phyloP scores from a whole-genome alignment of 2,888 invertebrate genomes.

The Trachelus tabidus region DNA sequence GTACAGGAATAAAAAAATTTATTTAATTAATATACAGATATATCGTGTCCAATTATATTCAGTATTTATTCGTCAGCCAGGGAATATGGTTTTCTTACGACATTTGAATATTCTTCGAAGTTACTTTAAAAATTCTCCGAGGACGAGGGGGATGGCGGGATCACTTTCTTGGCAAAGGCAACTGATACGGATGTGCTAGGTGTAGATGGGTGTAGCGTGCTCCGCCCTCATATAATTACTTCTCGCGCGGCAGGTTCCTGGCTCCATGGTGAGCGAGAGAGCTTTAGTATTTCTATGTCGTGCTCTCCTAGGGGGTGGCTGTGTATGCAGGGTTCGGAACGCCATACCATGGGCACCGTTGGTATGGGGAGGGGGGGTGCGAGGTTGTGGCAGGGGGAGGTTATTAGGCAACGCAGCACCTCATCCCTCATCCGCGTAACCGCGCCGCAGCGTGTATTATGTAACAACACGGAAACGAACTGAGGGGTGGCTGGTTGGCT shows the following conservation, averaged over 20 bases:
- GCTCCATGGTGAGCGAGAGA: conserved; percentile 5
- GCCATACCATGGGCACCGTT: conserved; percentile 21
- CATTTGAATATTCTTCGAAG: background rate
- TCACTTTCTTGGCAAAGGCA: conserved; percentile 28
- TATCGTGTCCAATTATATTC: background rate
- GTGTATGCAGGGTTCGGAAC: background rate
- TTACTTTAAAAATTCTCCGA: background rate
- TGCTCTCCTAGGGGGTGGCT: background rate
- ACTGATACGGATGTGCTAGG: conserved; percentile 35
- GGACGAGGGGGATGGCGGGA: background rate
- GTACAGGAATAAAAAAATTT: background rate
- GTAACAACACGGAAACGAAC: conserved; percentile 65
- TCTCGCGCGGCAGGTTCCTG: conserved; percentile 31
- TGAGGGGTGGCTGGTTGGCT: conserved; percentile 42
- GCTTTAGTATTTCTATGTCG: conserved; percentile 1
- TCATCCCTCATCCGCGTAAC: conserved; percentile 64
- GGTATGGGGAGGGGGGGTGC: conserved; percentile 31
- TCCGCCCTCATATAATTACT: conserved; percentile 60
- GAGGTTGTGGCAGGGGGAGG: conserved; percentile 50
- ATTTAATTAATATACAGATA: background rate
- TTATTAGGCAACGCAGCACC: conserved; percentile 65
- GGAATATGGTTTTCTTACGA: background rate
- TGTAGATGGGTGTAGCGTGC: conserved; percentile 50
- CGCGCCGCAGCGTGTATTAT: conserved; percentile 65
- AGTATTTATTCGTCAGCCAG: background rate